Conservation (phyloP, 2,797 vertebrate genomes). For the Pangasius djambal region DNA sequence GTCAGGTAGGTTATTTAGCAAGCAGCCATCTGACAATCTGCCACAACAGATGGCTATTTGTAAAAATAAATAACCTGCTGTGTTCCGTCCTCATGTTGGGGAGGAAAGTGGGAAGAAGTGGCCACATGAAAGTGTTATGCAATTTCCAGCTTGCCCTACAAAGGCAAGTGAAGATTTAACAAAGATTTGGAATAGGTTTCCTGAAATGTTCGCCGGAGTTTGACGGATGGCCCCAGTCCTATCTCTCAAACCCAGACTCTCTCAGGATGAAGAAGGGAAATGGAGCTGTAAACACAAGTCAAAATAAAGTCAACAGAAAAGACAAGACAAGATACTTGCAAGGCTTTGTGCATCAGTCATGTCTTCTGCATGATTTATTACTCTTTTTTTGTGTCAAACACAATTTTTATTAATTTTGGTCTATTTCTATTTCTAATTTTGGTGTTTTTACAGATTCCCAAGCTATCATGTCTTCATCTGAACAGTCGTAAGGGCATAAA, state of each 20-base stretch:
- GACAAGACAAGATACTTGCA: neutral
- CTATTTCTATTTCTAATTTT: neutral
- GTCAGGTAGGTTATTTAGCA: conserved; percentile 56
- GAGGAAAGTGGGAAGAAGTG: conserved; percentile 43
- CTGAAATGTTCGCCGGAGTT: conserved; percentile 26
- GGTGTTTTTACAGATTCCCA: neutral
- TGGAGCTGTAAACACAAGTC: conserved; percentile 25
- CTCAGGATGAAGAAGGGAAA: neutral
- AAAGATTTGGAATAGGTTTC: conserved; percentile 32
- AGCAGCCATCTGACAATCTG: conserved; percentile 58
- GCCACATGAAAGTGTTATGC: conserved; percentile 49
- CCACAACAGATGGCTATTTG: conserved; percentile 68
- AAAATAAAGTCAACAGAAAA: conserved; percentile 17
- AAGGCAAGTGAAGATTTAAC: conserved; percentile 40
- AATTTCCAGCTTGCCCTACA: conserved; percentile 54
- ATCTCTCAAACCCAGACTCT: conserved; percentile 34
- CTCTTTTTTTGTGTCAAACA: neutral
- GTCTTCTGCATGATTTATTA: neutral
- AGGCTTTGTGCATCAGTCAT: neutral
- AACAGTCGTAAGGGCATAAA: too few relatives aligned
- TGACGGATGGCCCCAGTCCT: conserved; percentile 33
- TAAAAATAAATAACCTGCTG: conserved; percentile 65
- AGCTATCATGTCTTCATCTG: neutral
- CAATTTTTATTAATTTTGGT: neutral
- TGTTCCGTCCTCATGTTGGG: conserved; percentile 43